Evolutionary conservation across 92 coral and sea anemone species (phyloP), one percentile per base, ranked within the genome.

Genomic region (Actinernus sp.): DNA sequence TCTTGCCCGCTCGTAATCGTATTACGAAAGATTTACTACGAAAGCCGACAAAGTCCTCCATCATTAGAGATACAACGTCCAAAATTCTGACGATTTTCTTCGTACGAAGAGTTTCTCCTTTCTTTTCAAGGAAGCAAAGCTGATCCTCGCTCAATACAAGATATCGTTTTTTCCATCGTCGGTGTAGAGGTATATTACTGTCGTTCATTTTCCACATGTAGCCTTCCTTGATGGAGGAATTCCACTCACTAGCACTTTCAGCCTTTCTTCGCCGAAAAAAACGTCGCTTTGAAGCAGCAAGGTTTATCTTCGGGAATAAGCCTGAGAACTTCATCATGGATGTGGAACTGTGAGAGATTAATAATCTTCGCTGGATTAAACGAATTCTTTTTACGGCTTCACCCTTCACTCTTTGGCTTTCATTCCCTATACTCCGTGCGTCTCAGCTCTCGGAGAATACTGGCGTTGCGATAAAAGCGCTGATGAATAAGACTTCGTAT

Each of bases 61-160:
- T 73, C 86, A 88, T 88, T 12, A 88, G 81, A 3, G 94, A 88
- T 11, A 83, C 94, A 20, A 88, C 56, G 56, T 88, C 94, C 20
- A 88, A 64, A 41, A 88, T 72, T 37, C 80, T 84, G 45, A 88
- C 79, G 23, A 83, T 88, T 50, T 88, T 88, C 21, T 61, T 71
- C 24, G 94, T 56, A 33, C 43, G 66, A 9, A 60, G 63, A 32
- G 50, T 60, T 22, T 72, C 89, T 31, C 86, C 82, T 61, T 88
- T 82, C 37, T 88, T 83, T 55, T 83, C 83, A 43, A 88, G 61
- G 41, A 88, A 83, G 63, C 74, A 68, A 14, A 88, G 50, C 18
- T 85, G 66, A 37, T 88, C 94, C 59, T 80, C 89, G 3, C 84
- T 73, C 38, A 88, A 68, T 4, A 88, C 70, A n/a, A 88, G 75